Evolutionary conservation across 2,797 vertebrate species (phyloP).

Genomic region (Pteropus rufus): DNA sequence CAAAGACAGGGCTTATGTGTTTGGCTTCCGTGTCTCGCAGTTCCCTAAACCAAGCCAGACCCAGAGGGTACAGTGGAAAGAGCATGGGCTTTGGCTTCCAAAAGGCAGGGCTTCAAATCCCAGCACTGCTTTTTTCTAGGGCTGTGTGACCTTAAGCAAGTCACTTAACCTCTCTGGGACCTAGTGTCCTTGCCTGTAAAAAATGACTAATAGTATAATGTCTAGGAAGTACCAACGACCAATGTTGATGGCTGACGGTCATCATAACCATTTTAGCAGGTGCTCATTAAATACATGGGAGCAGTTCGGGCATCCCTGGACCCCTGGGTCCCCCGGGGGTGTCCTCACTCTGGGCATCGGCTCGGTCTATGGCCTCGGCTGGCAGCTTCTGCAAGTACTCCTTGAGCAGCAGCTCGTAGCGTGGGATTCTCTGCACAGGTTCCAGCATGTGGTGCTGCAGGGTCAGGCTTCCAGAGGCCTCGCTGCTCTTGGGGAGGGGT

Average conservation of each 20-base stretch:
- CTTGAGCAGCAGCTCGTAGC: slow-evolving; percentile 91
- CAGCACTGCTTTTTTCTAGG: neutral
- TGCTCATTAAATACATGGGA: neutral
- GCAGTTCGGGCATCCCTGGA: neutral
- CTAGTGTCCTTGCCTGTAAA: neutral
- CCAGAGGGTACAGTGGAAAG: neutral
- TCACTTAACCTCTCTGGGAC: neutral
- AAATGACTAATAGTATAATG: neutral
- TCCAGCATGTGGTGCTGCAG: slow-evolving; percentile 86
- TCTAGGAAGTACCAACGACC: neutral
- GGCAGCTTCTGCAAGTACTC: slow-evolving; percentile 90
- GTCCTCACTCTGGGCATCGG: slow-evolving; percentile 83
- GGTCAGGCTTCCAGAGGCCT: slow-evolving; percentile 84
- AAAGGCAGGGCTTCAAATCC: neutral
- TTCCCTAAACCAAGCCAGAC: neutral
- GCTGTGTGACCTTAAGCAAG: neutral
- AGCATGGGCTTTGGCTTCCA: neutral
- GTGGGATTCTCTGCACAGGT: slow-evolving; percentile 89
- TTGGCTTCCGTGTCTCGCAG: neutral
- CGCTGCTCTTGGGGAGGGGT: slow-evolving; percentile 81
- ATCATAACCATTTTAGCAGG: neutral
- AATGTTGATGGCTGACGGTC: neutral
- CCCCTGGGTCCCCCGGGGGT: neutral
- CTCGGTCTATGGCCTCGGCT: slow-evolving; percentile 81
- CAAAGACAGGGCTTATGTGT: neutral